Evolutionary conservation across 2,888 invertebrate genomes (phyloP), one percentile per base, ranked within the genome.

Genomic region (Eupithecia abbreviata): DNA sequence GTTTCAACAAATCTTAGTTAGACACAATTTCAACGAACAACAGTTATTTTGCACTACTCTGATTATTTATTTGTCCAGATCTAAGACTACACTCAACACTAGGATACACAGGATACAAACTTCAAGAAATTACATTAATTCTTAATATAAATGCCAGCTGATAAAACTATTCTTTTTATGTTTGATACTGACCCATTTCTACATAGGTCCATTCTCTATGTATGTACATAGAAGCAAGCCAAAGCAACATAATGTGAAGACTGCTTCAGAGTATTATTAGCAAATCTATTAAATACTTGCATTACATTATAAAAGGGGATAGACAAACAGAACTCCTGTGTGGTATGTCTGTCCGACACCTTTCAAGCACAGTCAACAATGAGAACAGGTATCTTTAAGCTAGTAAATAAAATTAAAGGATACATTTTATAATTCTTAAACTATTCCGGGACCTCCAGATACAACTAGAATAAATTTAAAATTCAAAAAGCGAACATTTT

Each of bases 401-500:
- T 76, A 70, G 9, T 76, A 65, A 67, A 67, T 73, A 73, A 55
- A 65, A 67, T 58, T 73, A 73, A 55, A 70, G 55, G 13, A 77
- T 77, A 71, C 62, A 73, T 71, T 66, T 45, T 69, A 65, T 70
- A 41, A 55, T 71, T 73, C 67, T 51, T 77, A 72, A 49, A 65
- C 30, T 66, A 73, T 71, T 74, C 76, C 74, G 71, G 70, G 15
- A 68, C 12, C n/a, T 67, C 67, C 72, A 72, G 62, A 74, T 77
- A 72, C 2, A 71, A 76, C n/a, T 72, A 76, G 7, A 30, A 66
- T 58, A 72, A 66, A 30, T 45, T 55, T 51, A 71, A 47, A 45
- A 75, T 58, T 43, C 30, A 68, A 73, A 73, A 66, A 74, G 72
- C 74, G 71, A 73, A 75, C 79, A 80, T 66, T 77, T 71, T 72